Conservation (phyloP, 1,140 invertebrate genomes). For the Lysiphlebus fabarum region DNA sequence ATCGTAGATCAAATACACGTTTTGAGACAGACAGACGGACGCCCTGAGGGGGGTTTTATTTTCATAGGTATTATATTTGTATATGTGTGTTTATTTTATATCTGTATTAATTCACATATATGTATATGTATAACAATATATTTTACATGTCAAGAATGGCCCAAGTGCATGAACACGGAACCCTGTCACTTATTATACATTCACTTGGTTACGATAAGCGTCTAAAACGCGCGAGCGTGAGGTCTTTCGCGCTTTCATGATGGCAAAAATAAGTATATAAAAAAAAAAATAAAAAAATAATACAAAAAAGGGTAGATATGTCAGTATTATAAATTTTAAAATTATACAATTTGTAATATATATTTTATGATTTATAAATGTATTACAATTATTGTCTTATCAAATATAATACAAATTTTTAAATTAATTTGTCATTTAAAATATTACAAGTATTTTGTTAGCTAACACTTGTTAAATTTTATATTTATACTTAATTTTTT, state of each 20-base stretch:
- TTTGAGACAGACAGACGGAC: constrained; percentile 16
- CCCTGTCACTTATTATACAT: constrained; percentile 53
- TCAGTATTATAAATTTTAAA: constrained; percentile 55
- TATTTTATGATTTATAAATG: too few relatives aligned
- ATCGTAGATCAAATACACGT: constrained; percentile 54
- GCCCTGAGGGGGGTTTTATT: constrained; percentile 15
- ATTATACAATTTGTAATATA: constrained; percentile 51
- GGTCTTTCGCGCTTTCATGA: constrained; percentile 38
- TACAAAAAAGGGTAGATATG: constrained; percentile 54
- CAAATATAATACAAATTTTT: too few relatives aligned
- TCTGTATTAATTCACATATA: too few relatives aligned
- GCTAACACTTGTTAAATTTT: too few relatives aligned
- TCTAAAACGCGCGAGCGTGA: constrained; percentile 32
- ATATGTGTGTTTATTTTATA: too few relatives aligned
- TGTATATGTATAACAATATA: too few relatives aligned
- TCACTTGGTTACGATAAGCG: constrained; percentile 45
- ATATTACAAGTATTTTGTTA: too few relatives aligned
- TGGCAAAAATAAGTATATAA: constrained; percentile 40
- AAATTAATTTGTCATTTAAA: too few relatives aligned
- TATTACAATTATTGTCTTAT: too few relatives aligned
- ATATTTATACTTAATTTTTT: too few relatives aligned
- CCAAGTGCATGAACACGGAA: constrained; percentile 15
- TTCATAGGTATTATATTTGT: too few relatives aligned
- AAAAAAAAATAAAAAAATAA: constrained; percentile 16
- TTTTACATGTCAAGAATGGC: too few relatives aligned